Evolutionary conservation across 2,113 vertebrate species (phyloP), one percentile per base, ranked within the genome.

Genomic region (Cheirogaleus medius): DNA sequence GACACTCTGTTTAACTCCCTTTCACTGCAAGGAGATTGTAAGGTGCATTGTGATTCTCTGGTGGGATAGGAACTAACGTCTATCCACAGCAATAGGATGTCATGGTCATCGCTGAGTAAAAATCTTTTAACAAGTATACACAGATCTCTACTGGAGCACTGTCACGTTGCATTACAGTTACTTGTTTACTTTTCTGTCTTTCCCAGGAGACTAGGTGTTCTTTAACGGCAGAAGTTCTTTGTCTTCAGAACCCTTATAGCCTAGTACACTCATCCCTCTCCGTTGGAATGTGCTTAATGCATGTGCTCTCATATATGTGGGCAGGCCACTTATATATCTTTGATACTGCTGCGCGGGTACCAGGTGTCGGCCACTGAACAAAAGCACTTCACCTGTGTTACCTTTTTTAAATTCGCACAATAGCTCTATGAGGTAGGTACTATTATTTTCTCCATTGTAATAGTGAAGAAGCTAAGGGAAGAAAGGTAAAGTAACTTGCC

Each of bases 91-190:
- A 73, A 66, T 89, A 63, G 91, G 21, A 63, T 81, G 69, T 66
- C 93, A 93, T 21, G 32, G 91, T 87, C 91, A 49, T 83, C 80
- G 42, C 78, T 49, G 86, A 93, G 63, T 84, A 96, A 87, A 87
- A 94, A 56, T 76, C 93, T 58, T 90, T 60, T 95, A 93, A 91
- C 95, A 87, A 90, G 83, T 93, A 17, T 29, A 84, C 78, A 73
- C 73, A 93, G 96, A 76, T 49, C 74, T 97, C 56, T 91, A 64
- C 81, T 29, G 2, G 8, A 39, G 52, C 13, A 11, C 80, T 95
- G 87, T 95, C 97, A 94, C 90, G 60, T 85, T 21, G 7, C 74
- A 68, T 97, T 95, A 93, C 0, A n/a, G 13, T 76, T 90, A 27
- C 64, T 69, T 96, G 68, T 73, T 84, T 95, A 83, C 44, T 77